Base-by-base conservation (phyloP, 2,113 vertebrate genomes). In the Girardinichthys multiradiatus region DNA sequence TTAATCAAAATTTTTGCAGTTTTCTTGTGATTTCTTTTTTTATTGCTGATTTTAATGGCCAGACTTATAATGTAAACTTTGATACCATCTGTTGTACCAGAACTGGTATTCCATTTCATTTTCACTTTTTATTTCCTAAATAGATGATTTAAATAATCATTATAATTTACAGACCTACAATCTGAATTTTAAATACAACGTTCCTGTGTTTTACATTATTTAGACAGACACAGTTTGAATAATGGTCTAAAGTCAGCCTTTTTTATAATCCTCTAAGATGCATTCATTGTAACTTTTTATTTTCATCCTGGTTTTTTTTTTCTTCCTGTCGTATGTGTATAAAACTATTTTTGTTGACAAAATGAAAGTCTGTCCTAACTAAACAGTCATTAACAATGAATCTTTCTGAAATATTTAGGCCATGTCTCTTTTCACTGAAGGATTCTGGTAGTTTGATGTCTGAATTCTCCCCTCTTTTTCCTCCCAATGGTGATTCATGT, bases 351-450 rank as follows among this genome's bases (percentile, higher is more conserved):
- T 27, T 70, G 37, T 69, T 76, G 73, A 74, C 66, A 68, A 85
- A 84, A 81, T 68, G 59, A 78, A 87, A 83, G 70, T 57, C 9
- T 27, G 66, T 66, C 65, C 72, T 35, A 12, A 59, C 64, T 75
- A 69, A 79, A n/a, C 66, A 67, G 39, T 83, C 79, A 83, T 90
- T 81, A 89, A 82, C 78, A 81, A 76, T 81, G 83, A 87, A 59
- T 78, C 71, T 66, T 54, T 70, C 28, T 84, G 83, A 88, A 82
- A 81, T 88, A 89, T 89, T 87, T 79, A 71, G 81, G 86, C 79
- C 87, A 84, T 14, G 69, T 85, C 71, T 88, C 64, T 51, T 76
- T 70, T 62, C 19, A 63, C 71, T 76, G 29, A 78, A 77, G 72
- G 59, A 82, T 76, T 71, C 59, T 59, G 78, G 69, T 75, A 70